Evolutionary conservation across 2,888 invertebrate genomes (phyloP).

Genomic region (Drosophila buzzatii): DNA sequence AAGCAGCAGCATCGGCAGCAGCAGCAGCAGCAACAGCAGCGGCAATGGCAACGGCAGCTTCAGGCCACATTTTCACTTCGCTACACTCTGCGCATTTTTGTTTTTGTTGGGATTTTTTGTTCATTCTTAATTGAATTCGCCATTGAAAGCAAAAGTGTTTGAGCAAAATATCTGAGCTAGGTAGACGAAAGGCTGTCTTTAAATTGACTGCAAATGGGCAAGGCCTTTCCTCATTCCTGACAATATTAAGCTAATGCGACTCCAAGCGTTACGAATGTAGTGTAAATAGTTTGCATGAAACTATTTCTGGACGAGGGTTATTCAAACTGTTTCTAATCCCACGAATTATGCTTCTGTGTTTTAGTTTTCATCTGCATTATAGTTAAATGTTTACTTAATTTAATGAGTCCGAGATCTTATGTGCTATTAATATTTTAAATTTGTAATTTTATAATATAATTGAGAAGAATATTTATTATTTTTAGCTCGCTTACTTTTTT

Average conservation of each 20-base stretch:
- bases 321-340: background rate
- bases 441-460: background rate
- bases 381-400: no score
- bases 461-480: no score
- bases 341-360: no score
- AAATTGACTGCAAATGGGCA: constrained; percentile 54
- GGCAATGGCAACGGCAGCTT: constrained; percentile 12
- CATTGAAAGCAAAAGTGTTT: constrained; percentile 55
- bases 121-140: constrained; percentile 53
- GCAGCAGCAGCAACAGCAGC: background rate
- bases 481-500: background rate
- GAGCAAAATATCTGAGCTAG: constrained; percentile 60
- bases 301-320: no score
- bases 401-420: background rate
- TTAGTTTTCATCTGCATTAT: background rate
- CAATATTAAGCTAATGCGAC: background rate
- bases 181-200: constrained; percentile 20
- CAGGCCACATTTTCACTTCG: constrained; percentile 44
- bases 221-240: background rate
- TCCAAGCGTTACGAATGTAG: background rate
- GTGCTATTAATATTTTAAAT: background rate
- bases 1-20: constrained; percentile 1
- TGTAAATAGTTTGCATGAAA: background rate
- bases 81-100: constrained; percentile 22
- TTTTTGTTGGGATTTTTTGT: constrained; percentile 26